Conservation (phyloP, 1,140 invertebrate species). For the Drosophila mojavensis region DNA sequence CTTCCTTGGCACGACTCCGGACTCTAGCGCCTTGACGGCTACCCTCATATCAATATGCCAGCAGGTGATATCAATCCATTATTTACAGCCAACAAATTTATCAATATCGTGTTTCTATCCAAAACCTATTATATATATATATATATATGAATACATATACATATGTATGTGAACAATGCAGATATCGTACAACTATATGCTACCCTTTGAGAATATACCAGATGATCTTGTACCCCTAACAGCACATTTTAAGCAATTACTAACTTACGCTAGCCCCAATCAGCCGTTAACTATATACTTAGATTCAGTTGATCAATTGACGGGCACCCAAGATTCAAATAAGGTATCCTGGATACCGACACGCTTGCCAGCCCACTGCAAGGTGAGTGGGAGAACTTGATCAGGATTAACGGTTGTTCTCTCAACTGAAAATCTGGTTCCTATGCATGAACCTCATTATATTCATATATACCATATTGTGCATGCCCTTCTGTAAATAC, state of each 20-base stretch:
- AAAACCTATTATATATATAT: constrained; percentile 1
- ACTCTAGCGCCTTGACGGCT: constrained; percentile 96
- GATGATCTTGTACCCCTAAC: constrained; percentile 98
- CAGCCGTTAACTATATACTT: constrained; percentile 95
- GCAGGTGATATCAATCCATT: constrained; percentile 87
- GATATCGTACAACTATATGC: constrained; percentile 97
- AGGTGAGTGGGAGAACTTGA: constrained; percentile 86
- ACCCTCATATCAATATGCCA: constrained; percentile 98
- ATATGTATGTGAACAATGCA: constrained; percentile 81
- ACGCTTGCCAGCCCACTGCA: constrained; percentile 94
- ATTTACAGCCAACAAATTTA: constrained; percentile 18
- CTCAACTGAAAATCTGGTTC: background rate
- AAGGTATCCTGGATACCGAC: constrained; percentile 98
- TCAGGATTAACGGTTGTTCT: background rate
- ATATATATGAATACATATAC: background rate
- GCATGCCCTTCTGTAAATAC: constrained; percentile 28
- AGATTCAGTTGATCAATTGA: constrained; percentile 97
- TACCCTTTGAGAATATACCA: constrained; percentile 96
- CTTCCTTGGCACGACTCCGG: constrained; percentile 98
- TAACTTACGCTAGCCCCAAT: constrained; percentile 91
- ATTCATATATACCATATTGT: background rate
- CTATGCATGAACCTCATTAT: constrained; percentile 12
- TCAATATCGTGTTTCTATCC: constrained; percentile 24
- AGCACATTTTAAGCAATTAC: constrained; percentile 96
- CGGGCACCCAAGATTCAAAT: constrained; percentile 96